phyloP scores from a whole-genome alignment of 2,888 invertebrate species.

The Ochropleura leucogaster region DNA sequence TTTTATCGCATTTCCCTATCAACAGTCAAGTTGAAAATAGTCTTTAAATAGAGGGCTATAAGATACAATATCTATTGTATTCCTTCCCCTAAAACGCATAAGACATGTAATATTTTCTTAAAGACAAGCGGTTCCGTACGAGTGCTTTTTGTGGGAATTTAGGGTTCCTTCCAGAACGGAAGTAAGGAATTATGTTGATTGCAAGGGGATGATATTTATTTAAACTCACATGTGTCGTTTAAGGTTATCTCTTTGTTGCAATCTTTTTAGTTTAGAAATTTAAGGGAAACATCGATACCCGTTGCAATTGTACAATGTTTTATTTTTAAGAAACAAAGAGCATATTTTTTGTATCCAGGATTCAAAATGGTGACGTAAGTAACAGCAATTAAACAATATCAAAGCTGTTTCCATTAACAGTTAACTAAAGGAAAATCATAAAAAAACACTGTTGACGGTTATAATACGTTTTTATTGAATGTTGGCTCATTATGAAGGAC shows the following conservation, averaged over 20 bases:
- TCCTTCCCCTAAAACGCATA: slow-evolving; percentile 21
- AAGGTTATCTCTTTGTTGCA: slow-evolving; percentile 28
- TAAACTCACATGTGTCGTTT: slow-evolving; percentile 35
- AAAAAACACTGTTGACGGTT: not conserved
- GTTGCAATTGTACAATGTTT: not conserved
- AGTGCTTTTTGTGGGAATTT: slow-evolving; percentile 77
- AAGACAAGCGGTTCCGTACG: slow-evolving; percentile 72
- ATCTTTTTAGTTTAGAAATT: slow-evolving; percentile 1
- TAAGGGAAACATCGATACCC: not conserved
- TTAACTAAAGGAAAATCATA: slow-evolving; percentile 4
- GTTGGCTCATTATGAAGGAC: not conserved
- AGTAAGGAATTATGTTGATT: slow-evolving; percentile 68
- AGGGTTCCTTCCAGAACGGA: slow-evolving; percentile 71
- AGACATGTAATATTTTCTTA: slow-evolving; percentile 58
- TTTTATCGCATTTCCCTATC: not conserved
- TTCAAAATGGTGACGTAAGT: not conserved
- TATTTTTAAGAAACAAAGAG: not conserved
- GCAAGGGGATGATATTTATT: slow-evolving; percentile 49
- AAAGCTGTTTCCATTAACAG: not conserved
- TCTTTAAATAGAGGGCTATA: rapidly evolving
- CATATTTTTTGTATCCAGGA: not conserved
- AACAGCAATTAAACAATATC: slow-evolving; percentile 7
- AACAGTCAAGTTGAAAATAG: not conserved
- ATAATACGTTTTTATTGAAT: slow-evolving; percentile 1
- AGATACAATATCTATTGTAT: not conserved